Evolutionary conservation across 2,797 vertebrate genomes (phyloP).

Genomic region (Sebastiscus tertius): DNA sequence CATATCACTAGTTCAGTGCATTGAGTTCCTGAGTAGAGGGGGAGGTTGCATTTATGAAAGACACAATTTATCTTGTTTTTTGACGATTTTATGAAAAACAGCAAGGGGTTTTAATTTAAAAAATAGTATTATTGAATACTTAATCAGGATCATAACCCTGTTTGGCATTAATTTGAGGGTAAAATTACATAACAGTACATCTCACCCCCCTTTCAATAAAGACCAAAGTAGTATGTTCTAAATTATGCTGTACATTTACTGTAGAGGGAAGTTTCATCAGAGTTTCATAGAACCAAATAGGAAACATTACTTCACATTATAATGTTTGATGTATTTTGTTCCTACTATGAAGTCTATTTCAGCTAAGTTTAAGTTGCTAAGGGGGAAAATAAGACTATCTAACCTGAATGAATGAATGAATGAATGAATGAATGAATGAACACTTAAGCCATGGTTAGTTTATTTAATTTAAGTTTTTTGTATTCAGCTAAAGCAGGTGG

Average conservation of each 20-base stretch:
- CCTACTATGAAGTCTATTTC: not conserved
- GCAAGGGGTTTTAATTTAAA: rapidly evolving
- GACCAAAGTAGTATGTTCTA: slow-evolving; percentile 12
- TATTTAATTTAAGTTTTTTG: not conserved
- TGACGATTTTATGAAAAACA: rapidly evolving
- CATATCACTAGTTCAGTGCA: not conserved
- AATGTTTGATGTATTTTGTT: not conserved
- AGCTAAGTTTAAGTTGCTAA: not conserved
- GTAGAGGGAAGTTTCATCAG: not conserved
- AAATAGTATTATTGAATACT: rapidly evolving
- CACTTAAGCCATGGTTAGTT: not conserved
- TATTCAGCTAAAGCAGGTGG: not conserved
- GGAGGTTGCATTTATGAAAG: rapidly evolving
- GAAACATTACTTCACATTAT: not conserved
- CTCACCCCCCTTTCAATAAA: not conserved
- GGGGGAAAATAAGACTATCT: not conserved
- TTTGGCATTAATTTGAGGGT: not conserved
- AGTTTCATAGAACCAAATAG: not conserved
- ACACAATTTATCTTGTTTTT: not conserved
- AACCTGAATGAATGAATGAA: rapidly evolving
- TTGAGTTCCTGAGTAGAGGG: not conserved
- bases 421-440: rapidly evolving
- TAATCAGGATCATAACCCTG: rapidly evolving
- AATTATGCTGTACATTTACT: not conserved
- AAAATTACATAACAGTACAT: not conserved